Evolutionary conservation across 2,113 vertebrate genomes (phyloP).

Genomic region (Halcyon malimbica): DNA sequence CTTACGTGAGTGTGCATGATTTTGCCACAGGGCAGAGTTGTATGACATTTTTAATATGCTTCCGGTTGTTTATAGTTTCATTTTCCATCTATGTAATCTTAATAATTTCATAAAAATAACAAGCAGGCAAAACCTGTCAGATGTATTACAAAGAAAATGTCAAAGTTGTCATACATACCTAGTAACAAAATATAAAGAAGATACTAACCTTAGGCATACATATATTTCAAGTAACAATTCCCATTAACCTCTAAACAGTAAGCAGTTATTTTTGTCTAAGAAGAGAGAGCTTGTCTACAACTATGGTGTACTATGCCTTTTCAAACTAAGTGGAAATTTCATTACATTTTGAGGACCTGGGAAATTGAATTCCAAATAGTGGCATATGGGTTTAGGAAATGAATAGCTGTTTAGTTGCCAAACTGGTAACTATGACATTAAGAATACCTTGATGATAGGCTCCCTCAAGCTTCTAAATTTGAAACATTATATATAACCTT

Average conservation of each 20-base stretch:
- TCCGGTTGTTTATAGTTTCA: background rate
- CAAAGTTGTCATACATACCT: background rate
- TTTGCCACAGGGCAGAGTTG: background rate
- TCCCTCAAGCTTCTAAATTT: background rate
- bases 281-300: background rate
- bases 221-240: background rate
- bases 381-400: background rate
- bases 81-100: background rate
- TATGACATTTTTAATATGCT: background rate
- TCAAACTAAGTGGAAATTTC: conserved; percentile 20
- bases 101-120: background rate
- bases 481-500: background rate
- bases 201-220: background rate
- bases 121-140: background rate
- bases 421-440: background rate
- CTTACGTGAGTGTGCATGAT: accelerated
- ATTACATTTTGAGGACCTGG: background rate
- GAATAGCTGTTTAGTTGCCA: background rate
- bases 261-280: background rate
- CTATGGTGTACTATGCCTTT: background rate
- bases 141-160: background rate
- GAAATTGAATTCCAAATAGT: background rate
- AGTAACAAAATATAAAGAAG: background rate
- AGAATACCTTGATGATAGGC: background rate
- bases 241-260: background rate